Evolutionary conservation across 1,140 invertebrate species (phyloP).

Genomic region (Drosophila pseudoananassae): DNA sequence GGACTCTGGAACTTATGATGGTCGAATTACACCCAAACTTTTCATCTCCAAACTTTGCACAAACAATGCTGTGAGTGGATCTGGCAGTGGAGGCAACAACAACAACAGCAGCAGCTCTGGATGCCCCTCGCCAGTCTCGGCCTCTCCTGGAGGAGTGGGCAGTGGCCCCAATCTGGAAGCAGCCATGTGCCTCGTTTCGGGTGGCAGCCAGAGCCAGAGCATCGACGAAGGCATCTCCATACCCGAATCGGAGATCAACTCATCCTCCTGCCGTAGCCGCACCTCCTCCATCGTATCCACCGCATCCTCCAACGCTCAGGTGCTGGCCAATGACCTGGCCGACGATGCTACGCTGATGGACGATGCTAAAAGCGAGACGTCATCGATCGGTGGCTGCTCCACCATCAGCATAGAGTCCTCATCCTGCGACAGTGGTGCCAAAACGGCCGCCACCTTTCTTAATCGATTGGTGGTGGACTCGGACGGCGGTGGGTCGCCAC

Average conservation of each 20-base stretch:
- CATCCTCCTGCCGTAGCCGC: slow-evolving; percentile 65
- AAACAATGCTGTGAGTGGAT: slow-evolving; percentile 58
- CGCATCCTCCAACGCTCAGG: slow-evolving; percentile 61
- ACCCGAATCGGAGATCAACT: slow-evolving; percentile 57
- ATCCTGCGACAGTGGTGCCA: slow-evolving; percentile 72
- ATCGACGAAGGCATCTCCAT: slow-evolving; percentile 78
- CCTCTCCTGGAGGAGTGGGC: slow-evolving; percentile 56
- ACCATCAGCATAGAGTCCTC: slow-evolving; percentile 75
- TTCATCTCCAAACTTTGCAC: slow-evolving; percentile 80
- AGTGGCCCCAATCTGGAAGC: slow-evolving; percentile 37
- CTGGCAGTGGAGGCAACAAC: slow-evolving; percentile 31
- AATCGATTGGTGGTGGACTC: slow-evolving; percentile 65
- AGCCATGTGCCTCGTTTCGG: slow-evolving; percentile 63
- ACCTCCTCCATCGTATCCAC: slow-evolving; percentile 69
- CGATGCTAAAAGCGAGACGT: slow-evolving; percentile 78
- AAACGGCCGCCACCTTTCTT: slow-evolving; percentile 63
- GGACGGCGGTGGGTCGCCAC: slow-evolving; percentile 52
- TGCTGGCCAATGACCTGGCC: slow-evolving; percentile 68
- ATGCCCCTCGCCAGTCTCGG: slow-evolving; percentile 72
- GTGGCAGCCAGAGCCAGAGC: slow-evolving; percentile 66
- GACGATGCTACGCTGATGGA: slow-evolving; percentile 79
- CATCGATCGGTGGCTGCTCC: slow-evolving; percentile 72
- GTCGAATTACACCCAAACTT: slow-evolving; percentile 76
- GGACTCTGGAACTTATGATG: slow-evolving; percentile 80
- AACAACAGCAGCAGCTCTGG: slow-evolving; percentile 72